Evolutionary conservation across 2,797 vertebrate species (phyloP), one percentile per base, ranked within the genome.

Genomic region (Eleutherodactylus coqui): DNA sequence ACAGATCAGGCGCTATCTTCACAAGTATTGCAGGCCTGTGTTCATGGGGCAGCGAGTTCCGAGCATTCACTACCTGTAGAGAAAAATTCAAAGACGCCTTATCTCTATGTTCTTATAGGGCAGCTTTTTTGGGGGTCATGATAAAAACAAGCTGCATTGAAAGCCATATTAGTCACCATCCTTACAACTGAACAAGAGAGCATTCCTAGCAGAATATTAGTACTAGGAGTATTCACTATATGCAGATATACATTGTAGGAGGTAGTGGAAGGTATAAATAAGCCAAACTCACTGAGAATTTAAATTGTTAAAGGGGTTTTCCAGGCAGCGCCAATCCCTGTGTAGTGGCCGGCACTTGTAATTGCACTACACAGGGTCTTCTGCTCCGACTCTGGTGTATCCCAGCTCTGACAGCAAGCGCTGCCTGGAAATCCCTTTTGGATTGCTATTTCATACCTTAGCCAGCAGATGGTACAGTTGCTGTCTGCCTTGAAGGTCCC

Each of bases 1-100:
- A 96, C 86, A 99, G 96, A 90, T 99, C 98, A 0, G 98, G 96
- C 1, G 98, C 96, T 0, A 99, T 98, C 92, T 99, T 99, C 86
- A 99, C 95, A 89, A 99, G 90, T 70, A 99, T 92, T 0, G 97
- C 96, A 0, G 96, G 97, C 84, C 92, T 96, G 27, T 0, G 92
- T 4, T 88, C 51, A 9, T 82, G 87, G 87, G 92, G 91, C 89
- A 99, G 90, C 34, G 89, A 82, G 1, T 98, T 94, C 5, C 98
- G 95, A 89, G 96, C 96, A 2, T 92, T 94, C 85, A 98, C 89
- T 84, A 99, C 95, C 95, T 96, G 88, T 14, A 29, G 58, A 1
- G 8, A 75, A 79, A 24, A 79, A n/a, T n/a, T n/a, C n/a, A n/a
- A n/a, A n/a, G n/a, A n/a, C n/a, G n/a, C 49, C 58, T 16, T 3